phyloP scores from a whole-genome alignment of 2,113 vertebrate genomes.

The Conger conger region DNA sequence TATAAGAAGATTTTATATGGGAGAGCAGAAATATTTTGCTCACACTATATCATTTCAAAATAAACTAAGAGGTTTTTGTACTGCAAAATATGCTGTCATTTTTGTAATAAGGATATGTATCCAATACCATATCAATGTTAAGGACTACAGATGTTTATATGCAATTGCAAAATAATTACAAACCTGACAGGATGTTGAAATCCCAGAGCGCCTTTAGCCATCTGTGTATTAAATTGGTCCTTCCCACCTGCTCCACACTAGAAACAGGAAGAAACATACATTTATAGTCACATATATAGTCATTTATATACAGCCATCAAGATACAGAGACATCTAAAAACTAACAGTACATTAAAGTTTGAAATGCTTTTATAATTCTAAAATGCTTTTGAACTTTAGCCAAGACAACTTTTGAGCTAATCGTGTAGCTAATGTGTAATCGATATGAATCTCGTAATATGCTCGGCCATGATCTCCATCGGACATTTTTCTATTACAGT shows the following conservation, averaged over 20 bases:
- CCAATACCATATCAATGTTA: neutral
- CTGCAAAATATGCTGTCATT: neutral
- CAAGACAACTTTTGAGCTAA: no score
- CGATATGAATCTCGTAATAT: neutral
- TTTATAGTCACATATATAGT: neutral
- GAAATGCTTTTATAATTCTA: no score
- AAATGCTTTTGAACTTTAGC: no score
- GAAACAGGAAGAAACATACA: constrained; percentile 12
- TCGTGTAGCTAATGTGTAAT: neutral
- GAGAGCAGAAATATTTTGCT: neutral
- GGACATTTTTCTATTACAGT: neutral
- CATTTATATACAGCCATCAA: neutral
- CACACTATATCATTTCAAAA: neutral
- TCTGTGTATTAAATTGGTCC: neutral
- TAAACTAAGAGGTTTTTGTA: neutral
- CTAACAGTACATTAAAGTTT: no score
- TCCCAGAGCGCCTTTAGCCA: constrained; percentile 62
- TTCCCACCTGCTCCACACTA: constrained; percentile 12
- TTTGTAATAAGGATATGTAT: neutral
- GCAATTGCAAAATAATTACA: constrained; percentile 15
- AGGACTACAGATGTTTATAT: neutral
- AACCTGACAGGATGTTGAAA: constrained; percentile 81
- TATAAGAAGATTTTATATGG: neutral
- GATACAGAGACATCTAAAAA: no score
- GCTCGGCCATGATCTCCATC: neutral